Evolutionary conservation across 1,140 invertebrate species (phyloP), one percentile per base, ranked within the genome.

Genomic region (Atta colombica): DNA sequence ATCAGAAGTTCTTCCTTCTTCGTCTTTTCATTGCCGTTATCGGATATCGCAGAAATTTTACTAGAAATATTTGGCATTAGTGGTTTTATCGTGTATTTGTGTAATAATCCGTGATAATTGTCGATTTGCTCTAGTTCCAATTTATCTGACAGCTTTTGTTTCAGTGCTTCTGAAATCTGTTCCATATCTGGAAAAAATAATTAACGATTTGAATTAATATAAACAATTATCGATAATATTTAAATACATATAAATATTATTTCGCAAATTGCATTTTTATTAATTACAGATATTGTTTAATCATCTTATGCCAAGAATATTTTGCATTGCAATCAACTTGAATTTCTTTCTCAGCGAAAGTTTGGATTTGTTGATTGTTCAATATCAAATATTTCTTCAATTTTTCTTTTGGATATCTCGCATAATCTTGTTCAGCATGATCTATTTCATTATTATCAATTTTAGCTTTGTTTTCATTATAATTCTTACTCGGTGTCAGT

Each of bases 291-390:
- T 51, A 75, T 63, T 18, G 55, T 18, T 74, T 84, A 18, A 84
- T 35, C 39, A 84, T 63, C 28, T 68, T 66, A 18, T 74, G 45
- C 58, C 55, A 77, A 5, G 74, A 82, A 53, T 87, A 85, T 72
- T 85, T 80, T 31, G 16, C 14, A 5, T 65, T 31, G 14, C 53
- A 45, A 51, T 91, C 88, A 12, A 65, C 72, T 58, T 87, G 87
- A 77, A 35, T 45, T 28, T 80, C 45, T 84, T 93, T 91, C 55
- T 93, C 89, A 49, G 77, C 39, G 31, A 82, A 84, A 2, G 92
- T 92, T 72, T 93, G 92, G 1, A 87, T 89, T 6, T 63, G 61
- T 51, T 91, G 87, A 55, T 80, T 89, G 49, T 90, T 89, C 18
- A 87, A 25, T 53, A 90, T 51, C n/a, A 89, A 72, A 12, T 51